Evolutionary conservation across 1,140 invertebrate species (phyloP).

Genomic region (Danaus melanippus): DNA sequence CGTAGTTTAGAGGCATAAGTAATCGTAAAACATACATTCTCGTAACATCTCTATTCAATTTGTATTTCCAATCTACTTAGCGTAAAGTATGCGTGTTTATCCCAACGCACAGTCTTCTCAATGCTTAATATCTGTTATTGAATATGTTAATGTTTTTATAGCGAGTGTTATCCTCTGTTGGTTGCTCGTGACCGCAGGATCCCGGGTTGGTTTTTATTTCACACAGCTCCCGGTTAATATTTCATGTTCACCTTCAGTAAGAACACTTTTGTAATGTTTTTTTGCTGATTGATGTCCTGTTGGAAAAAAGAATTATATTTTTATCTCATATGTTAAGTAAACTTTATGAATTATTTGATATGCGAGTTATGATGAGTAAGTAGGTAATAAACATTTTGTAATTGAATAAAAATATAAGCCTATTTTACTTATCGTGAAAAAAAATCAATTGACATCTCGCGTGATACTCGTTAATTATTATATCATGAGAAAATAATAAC

Average conservation of each 20-base stretch:
- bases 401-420: too few relatives aligned
- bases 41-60: constrained; percentile 48
- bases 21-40: constrained; percentile 42
- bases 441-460: constrained; percentile 11
- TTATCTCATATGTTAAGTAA: too few relatives aligned
- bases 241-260: constrained; percentile 39
- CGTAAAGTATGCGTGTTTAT: constrained; percentile 44
- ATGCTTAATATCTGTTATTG: constrained; percentile 25
- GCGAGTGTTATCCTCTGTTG: constrained; percentile 20
- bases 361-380: too few relatives aligned
- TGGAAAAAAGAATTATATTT: too few relatives aligned
- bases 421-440: too few relatives aligned
- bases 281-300: constrained; percentile 7
- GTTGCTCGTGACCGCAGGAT: constrained; percentile 32
- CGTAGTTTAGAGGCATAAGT: constrained; percentile 34
- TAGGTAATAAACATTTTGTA: too few relatives aligned
- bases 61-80: constrained; percentile 24
- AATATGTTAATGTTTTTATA: constrained; percentile 20
- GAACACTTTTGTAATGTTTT: constrained; percentile 44
- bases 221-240: constrained; percentile 36
- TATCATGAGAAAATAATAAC: constrained; percentile 45
- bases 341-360: too few relatives aligned
- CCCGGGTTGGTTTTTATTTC: constrained; percentile 39
- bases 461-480: constrained; percentile 26
- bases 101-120: constrained; percentile 31